Evolutionary conservation across 1,140 invertebrate species (phyloP), one percentile per base, ranked within the genome.

Genomic region (Agrypnia vestita): DNA sequence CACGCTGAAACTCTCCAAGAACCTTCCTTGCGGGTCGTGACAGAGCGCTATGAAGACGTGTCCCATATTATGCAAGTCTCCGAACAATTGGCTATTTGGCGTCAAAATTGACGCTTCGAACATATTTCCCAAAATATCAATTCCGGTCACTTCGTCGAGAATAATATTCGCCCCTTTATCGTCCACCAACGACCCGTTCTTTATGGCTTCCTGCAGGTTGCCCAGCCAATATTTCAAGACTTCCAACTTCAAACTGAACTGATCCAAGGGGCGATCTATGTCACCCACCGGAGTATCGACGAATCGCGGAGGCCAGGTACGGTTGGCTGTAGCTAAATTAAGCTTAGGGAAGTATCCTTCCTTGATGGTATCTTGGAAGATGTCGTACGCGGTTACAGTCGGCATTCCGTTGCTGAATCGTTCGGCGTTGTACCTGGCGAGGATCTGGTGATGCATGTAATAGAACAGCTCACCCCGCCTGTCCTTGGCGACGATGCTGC

Each of bases 261-360:
- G 90, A 84, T 95, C 94, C 0, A 90, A 90, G 9, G 92, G 91
- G 12, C 94, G 90, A 80, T 93, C 91, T 0, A 95, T 83, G 84
- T 96, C 93, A 7, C 89, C 87, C 0, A 95, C 85, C 0, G 81
- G 82, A 0, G 92, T 90, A 12, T 91, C 91, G 1, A 90, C 88
- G 59, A 92, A 89, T 72, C 89, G 88, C 6, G 80, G 62, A 11
- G 80, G 76, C 80, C 80, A 81, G 35, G 69, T 1, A 19, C 80
- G 35, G 17, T 71, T 89, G 74, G 93, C 88, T 0, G 93, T 90
- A n/a, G 91, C 84, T 0, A 91, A 92, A 85, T 94, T 92, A 82
- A 94, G 86, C 86, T 95, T 94, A 0, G 94, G 92, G 84, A 94
- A 95, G 83, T 95, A 95, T 3, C 90, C 93, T 85, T 94, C 92